These are phyloP conservation scores for Penaeus japonicus DNA, from an alignment of 1,140 invertebrate species.

Conservation along the genomic window DNA sequence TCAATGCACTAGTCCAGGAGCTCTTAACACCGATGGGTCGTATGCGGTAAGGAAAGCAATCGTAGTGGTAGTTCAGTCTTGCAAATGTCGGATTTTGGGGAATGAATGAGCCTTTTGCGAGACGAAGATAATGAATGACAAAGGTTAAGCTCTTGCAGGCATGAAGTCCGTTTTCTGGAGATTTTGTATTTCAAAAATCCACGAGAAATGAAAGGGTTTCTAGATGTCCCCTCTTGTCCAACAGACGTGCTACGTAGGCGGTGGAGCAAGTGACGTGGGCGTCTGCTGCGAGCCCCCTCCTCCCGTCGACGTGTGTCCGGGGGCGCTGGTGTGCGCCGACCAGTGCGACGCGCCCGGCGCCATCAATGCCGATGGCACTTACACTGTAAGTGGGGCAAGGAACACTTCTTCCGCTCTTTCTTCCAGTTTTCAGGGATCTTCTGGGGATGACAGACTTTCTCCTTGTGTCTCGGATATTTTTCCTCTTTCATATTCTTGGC, in stretches of 20 bases:
- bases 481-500: too few species aligned
- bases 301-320: background rate
- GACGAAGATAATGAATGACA: too few species aligned
- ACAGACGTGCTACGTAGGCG: constrained; percentile 1
- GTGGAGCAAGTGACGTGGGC: constrained; percentile 21
- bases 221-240: background rate
- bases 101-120: too few species aligned
- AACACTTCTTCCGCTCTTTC: too few species aligned
- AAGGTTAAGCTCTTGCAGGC: background rate
- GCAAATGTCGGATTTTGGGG: too few species aligned
- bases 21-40: constrained; percentile 74
- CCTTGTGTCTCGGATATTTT: too few species aligned
- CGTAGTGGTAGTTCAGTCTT: too few species aligned
- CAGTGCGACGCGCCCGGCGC: background rate
- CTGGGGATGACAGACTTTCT: too few species aligned
- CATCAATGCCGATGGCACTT: background rate
- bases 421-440: too few species aligned
- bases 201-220: too few species aligned
- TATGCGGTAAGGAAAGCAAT: constrained; percentile 74
- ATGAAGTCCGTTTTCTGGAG: background rate
- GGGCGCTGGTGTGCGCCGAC: constrained; percentile 24
- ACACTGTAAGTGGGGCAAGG: too few species aligned
- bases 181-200: too few species aligned
- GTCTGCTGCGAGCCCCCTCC: constrained; percentile 9
- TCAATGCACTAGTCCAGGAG: constrained; percentile 68